A percentile compares a stretch with the other conserved stretches of the same genome.
These are phyloP conservation scores for Polyploca ridens DNA, from an alignment of 2,888 invertebrate species.

Conservation along the genomic window DNA sequence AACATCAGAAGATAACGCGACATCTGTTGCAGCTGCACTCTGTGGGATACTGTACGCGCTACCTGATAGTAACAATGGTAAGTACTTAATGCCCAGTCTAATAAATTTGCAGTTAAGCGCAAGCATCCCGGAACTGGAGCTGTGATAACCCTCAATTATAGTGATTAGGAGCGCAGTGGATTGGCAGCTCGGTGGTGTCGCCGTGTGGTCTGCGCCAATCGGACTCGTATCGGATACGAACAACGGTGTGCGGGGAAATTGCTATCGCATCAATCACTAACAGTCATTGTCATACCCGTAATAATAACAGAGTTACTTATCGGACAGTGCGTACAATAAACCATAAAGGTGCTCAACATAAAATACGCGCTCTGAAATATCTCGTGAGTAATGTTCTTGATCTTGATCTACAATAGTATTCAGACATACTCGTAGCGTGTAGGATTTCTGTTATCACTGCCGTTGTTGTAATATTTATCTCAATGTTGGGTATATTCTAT, in stretches of 20 bases:
- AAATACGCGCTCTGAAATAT: constrained; percentile 26
- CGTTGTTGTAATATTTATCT: not conserved
- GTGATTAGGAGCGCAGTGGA: constrained; percentile 63
- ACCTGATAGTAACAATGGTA: constrained; percentile 67
- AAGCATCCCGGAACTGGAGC: constrained; percentile 53
- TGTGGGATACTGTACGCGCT: constrained; percentile 74
- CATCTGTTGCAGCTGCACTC: constrained; percentile 56
- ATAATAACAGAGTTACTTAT: constrained; percentile 52
- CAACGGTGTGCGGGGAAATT: constrained; percentile 76
- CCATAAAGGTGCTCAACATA: constrained; percentile 30
- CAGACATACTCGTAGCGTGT: not conserved
- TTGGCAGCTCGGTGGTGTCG: constrained; percentile 41
- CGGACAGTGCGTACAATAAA: constrained; percentile 40
- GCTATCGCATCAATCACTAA: constrained; percentile 77
- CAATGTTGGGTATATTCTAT: not conserved
- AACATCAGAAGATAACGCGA: constrained; percentile 41
- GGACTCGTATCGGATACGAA: constrained; percentile 77
- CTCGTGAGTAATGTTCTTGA: constrained; percentile 26
- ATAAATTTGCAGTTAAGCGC: constrained; percentile 50
- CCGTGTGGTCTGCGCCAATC: constrained; percentile 62
- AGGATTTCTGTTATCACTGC: not conserved
- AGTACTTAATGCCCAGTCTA: constrained; percentile 43
- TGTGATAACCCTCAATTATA: constrained; percentile 64
- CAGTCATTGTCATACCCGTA: constrained; percentile 71
- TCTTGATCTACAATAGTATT: constrained; percentile 21